Conservation (phyloP, 2,888 invertebrate species). For the Crossocerus cetratus region DNA sequence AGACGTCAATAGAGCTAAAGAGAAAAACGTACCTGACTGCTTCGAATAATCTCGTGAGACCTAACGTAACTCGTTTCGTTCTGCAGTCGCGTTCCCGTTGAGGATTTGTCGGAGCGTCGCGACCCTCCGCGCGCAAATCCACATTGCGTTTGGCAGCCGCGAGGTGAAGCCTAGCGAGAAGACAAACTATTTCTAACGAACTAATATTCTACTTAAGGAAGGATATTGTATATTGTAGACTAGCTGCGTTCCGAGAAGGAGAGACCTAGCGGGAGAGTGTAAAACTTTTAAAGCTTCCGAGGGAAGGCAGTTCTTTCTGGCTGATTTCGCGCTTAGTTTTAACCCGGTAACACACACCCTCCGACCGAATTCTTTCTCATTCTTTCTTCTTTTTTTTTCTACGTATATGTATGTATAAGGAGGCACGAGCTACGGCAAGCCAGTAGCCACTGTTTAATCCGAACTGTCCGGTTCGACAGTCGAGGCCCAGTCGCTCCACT, state of each 20-base stretch:
- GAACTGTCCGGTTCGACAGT: background rate
- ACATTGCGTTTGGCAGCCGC: constrained; percentile 41
- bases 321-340: constrained; percentile 14
- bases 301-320: constrained; percentile 28
- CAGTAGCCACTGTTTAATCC: background rate
- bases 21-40: constrained; percentile 67
- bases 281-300: constrained; percentile 30
- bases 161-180: constrained; percentile 26
- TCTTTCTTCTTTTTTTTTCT: background rate
- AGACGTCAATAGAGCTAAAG: constrained; percentile 47
- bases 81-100: constrained; percentile 48
- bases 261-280: constrained; percentile 43
- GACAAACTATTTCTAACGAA: constrained; percentile 44
- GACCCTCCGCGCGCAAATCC: constrained; percentile 48
- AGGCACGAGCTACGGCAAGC: background rate
- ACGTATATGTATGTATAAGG: background rate
- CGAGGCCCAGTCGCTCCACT: background rate
- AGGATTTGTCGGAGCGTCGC: constrained; percentile 45
- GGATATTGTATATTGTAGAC: constrained; percentile 47
- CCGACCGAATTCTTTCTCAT: too few relatives aligned
- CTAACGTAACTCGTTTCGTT: constrained; percentile 50
- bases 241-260: constrained; percentile 38
- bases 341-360: too few relatives aligned
- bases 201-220: constrained; percentile 45
- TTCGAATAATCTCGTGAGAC: constrained; percentile 52